Percentiles rank a stretch among this genome's conserved stretches.
Conservation (phyloP, 2,797 vertebrate species). For the Spea hammondii region DNA sequence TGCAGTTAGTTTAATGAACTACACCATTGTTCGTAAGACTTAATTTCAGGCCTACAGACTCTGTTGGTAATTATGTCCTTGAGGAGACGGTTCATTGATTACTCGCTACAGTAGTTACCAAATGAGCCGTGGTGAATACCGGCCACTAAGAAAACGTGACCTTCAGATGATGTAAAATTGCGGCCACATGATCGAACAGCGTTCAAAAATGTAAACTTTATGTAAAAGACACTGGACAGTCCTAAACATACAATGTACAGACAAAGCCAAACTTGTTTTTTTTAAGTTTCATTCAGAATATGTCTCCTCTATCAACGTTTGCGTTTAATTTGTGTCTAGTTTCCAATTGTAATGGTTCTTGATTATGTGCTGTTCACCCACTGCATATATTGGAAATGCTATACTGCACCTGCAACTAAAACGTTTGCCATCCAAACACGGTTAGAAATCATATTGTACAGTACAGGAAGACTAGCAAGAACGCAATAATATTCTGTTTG, state of each 20-base stretch:
- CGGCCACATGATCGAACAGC: slow-evolving; percentile 15
- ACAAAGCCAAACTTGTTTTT: slow-evolving; percentile 20
- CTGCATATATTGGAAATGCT: slow-evolving; percentile 54
- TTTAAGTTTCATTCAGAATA: slow-evolving; percentile 14
- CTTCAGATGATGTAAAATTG: slow-evolving; percentile 48
- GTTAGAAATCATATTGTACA: background rate
- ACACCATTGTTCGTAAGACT: slow-evolving; percentile 59
- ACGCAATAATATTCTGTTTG: no score
- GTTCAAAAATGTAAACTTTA: slow-evolving; percentile 51
- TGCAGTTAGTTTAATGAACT: slow-evolving; percentile 59
- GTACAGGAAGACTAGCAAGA: background rate
- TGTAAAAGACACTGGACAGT: slow-evolving; percentile 41
- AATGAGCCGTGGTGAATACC: slow-evolving; percentile 57
- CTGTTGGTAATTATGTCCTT: slow-evolving; percentile 55
- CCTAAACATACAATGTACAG: slow-evolving; percentile 35
- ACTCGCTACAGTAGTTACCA: slow-evolving; percentile 56
- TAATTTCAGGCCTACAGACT: slow-evolving; percentile 59
- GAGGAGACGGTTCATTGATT: slow-evolving; percentile 54
- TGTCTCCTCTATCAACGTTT: background rate
- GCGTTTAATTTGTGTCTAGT: slow-evolving; percentile 31
- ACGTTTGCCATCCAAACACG: slow-evolving; percentile 55
- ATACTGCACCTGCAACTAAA: slow-evolving; percentile 59
- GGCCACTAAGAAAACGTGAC: slow-evolving; percentile 60
- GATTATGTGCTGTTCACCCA: slow-evolving; percentile 13
- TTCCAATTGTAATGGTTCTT: background rate